Evolutionary conservation across 2,888 invertebrate species (phyloP), one percentile per base, ranked within the genome.

Genomic region (Tethea ocularis): DNA sequence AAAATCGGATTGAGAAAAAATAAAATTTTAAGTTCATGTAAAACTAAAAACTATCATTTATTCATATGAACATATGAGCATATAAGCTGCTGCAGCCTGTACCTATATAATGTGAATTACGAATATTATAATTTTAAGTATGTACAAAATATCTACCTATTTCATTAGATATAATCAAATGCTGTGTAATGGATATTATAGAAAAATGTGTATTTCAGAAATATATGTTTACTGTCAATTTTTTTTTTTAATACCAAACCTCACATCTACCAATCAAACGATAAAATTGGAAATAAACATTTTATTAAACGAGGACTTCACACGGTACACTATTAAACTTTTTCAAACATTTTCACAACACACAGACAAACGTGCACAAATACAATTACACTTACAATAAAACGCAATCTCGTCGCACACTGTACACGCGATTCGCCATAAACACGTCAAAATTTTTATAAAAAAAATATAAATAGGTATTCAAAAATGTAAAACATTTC

Each of bases 331-430:
- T 77, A 67, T 60, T 67, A 73, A 76, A 77, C 70, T 82, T 85
- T 86, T 84, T 83, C 68, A 70, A 78, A 67, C 66, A 70, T 78
- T 88, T 87, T 77, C 64, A 80, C 74, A 67, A 77, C 74, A 77
- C 74, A 87, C 78, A 68, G 75, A 69, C 73, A 23, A 60, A 71
- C 67, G 58, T 64, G 56, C 67, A 83, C 82, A 81, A 81, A 80
- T 69, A 87, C 83, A 79, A 84, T 87, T 89, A 89, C 86, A 86
- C 89, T 91, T 88, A 90, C 74, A 81, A 77, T 73, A 73, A 71
- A n/a, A 77, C 77, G 77, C 75, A 70, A 66, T 74, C 77, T 65
- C 75, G 70, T 75, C 77, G 75, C 77, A 74, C 71, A 73, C 77
- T 68, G 68, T 20, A 65, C 62, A 72, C 75, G 74, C 71, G 68